These are phyloP conservation scores for Girardia tigrina DNA, from an alignment of 2,888 invertebrate species.

Conservation along the genomic window DNA sequence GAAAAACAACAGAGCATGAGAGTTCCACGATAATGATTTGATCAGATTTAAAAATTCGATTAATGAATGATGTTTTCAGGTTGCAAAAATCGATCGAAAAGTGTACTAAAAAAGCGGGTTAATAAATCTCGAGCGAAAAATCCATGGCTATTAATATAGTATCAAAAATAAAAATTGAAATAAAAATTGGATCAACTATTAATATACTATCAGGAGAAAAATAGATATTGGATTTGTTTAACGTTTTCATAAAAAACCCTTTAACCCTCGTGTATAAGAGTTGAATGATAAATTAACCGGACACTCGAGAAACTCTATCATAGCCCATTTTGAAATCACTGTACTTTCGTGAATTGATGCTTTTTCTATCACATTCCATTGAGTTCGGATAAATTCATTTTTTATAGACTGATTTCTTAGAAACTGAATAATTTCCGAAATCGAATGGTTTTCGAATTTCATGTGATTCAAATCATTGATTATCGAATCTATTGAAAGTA, in stretches of 20 bases:
- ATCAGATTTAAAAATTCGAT: not conserved
- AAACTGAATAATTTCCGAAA: too few relatives aligned
- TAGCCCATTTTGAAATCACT: not conserved
- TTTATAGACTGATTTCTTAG: too few relatives aligned
- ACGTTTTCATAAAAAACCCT: not conserved
- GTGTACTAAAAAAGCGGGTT: not conserved
- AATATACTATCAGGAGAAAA: not conserved
- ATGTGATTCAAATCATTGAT: too few relatives aligned
- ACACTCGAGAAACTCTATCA: not conserved
- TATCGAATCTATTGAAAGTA: too few relatives aligned
- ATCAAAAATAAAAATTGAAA: too few relatives aligned
- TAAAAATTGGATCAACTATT: too few relatives aligned
- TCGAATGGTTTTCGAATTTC: too few relatives aligned
- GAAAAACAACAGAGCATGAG: not conserved
- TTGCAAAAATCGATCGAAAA: not conserved
- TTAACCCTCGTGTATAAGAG: not conserved
- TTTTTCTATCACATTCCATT: not conserved
- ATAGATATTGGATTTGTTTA: conserved; percentile 19
- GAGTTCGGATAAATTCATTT: too few relatives aligned
- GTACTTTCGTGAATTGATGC: not conserved
- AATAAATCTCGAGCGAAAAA: not conserved
- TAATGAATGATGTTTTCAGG: not conserved
- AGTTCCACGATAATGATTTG: not conserved
- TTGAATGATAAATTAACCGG: not conserved
- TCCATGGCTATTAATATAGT: not conserved